A percentile compares a stretch with the other conserved stretches of the same genome.
phyloP scores from a whole-genome alignment of 2,888 invertebrate species.

The Caenorhabditis plicata region DNA sequence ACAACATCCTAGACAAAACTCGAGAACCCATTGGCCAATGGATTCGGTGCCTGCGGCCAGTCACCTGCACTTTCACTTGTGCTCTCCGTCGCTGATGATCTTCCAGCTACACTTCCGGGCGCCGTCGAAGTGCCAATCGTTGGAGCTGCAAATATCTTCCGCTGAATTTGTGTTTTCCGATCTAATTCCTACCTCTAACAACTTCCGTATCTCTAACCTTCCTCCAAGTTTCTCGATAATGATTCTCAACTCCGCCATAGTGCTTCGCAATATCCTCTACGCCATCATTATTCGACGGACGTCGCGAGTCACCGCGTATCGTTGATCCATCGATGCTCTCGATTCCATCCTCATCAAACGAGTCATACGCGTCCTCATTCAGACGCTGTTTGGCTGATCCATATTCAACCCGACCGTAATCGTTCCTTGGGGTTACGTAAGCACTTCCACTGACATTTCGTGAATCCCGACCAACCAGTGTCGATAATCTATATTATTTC shows the following conservation, averaged over 20 bases:
- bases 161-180: background rate
- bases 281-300: slow-evolving; percentile 13
- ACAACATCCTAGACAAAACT: slow-evolving; percentile 34
- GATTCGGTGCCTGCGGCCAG: slow-evolving; percentile 13
- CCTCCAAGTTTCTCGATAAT: slow-evolving; percentile 46
- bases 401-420: slow-evolving; percentile 35
- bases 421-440: slow-evolving; percentile 30
- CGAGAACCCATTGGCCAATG: slow-evolving; percentile 22
- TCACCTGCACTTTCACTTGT: slow-evolving; percentile 20
- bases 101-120: slow-evolving; percentile 21
- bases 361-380: slow-evolving; percentile 28
- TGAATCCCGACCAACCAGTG: slow-evolving; percentile 40
- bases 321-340: background rate
- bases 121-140: slow-evolving; percentile 6
- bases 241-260: slow-evolving; percentile 42
- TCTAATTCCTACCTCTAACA: slow-evolving; percentile 15
- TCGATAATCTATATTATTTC: too few species aligned
- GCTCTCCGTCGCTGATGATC: slow-evolving; percentile 24
- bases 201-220: slow-evolving; percentile 41
- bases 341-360: slow-evolving; percentile 42
- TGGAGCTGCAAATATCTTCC: slow-evolving; percentile 7
- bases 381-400: slow-evolving; percentile 4
- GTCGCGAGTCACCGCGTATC: background rate
- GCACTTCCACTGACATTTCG: slow-evolving; percentile 14
- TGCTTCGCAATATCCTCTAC: slow-evolving; percentile 44